phyloP scores from a whole-genome alignment of 1,140 invertebrate species.

The Drosophila leontia region DNA sequence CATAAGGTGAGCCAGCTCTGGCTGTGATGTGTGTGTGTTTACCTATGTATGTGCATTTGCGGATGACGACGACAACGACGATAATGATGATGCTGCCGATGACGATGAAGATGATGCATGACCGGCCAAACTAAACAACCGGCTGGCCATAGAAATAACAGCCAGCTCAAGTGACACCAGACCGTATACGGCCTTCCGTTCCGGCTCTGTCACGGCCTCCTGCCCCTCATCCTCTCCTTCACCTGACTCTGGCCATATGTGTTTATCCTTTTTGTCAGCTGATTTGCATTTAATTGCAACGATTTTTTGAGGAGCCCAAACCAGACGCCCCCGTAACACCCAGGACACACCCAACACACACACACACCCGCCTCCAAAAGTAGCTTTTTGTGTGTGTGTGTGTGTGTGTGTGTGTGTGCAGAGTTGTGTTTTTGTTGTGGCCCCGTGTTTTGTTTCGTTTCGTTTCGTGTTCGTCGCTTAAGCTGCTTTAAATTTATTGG shows the following conservation, averaged over 20 bases:
- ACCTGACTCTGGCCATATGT: constrained; percentile 17
- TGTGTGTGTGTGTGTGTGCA: constrained; percentile 9
- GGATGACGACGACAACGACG: constrained; percentile 2
- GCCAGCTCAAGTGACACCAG: constrained; percentile 35
- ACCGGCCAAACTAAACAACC: constrained; percentile 48
- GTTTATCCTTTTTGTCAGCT: constrained; percentile 54
- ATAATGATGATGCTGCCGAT: constrained; percentile 1
- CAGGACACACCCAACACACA: constrained; percentile 2
- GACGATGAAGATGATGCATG: constrained; percentile 43
- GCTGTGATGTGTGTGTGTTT: constrained; percentile 38
- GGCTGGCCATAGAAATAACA: constrained; percentile 35
- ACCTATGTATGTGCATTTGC: constrained; percentile 44
- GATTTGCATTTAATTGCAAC: constrained; percentile 81
- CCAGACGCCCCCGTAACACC: constrained; percentile 9
- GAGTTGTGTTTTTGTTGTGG: constrained; percentile 26
- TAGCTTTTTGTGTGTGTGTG: constrained; percentile 26
- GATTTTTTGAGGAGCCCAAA: constrained; percentile 53
- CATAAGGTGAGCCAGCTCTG: constrained; percentile 28
- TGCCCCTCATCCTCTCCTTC: neutral
- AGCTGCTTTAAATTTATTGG: constrained; percentile 82
- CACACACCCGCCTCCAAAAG: constrained; percentile 15
- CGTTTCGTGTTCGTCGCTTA: constrained; percentile 57
- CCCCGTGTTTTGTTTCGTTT: constrained; percentile 28
- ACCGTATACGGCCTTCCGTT: constrained; percentile 6
- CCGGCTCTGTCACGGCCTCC: neutral